These are phyloP conservation scores for Heliconius hewitsoni DNA, from an alignment of 1,140 invertebrate species.

Conservation along the genomic window DNA sequence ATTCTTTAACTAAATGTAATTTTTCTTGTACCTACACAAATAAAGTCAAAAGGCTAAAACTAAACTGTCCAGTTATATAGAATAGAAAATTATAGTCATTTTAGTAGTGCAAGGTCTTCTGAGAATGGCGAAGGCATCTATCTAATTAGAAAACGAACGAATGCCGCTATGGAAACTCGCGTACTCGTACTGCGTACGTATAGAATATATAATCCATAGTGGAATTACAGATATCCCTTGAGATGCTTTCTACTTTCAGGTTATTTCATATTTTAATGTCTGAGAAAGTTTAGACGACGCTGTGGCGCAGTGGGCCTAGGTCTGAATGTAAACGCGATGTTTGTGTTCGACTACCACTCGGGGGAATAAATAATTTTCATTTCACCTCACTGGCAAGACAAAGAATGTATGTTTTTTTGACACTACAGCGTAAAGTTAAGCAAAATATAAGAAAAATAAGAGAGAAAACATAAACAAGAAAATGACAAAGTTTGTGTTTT, in stretches of 20 bases:
- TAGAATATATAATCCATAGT: not conserved
- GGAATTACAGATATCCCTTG: conserved; percentile 1
- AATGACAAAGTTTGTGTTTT: no score
- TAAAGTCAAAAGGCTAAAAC: not conserved
- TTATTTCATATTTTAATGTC: not conserved
- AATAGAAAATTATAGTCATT: conserved; percentile 11
- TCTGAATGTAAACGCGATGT: no score
- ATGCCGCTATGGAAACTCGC: not conserved
- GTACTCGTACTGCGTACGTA: not conserved
- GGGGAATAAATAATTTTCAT: no score
- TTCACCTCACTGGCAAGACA: no score
- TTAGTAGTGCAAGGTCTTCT: conserved; percentile 26
- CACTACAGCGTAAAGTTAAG: no score
- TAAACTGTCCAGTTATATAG: not conserved
- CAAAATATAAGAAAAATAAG: no score
- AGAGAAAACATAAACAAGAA: no score
- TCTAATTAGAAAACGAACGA: conserved; percentile 7
- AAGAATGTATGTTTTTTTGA: no score
- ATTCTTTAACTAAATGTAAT: not conserved
- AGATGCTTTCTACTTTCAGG: conserved; percentile 13
- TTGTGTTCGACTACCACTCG: no score
- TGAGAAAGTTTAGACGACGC: no score
- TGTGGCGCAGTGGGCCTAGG: no score
- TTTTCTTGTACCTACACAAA: not conserved
- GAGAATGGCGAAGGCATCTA: conserved; percentile 16